These are phyloP conservation scores for Entosphenus tridentatus DNA, from an alignment of 2,113 vertebrate species.

Conservation along the genomic window DNA sequence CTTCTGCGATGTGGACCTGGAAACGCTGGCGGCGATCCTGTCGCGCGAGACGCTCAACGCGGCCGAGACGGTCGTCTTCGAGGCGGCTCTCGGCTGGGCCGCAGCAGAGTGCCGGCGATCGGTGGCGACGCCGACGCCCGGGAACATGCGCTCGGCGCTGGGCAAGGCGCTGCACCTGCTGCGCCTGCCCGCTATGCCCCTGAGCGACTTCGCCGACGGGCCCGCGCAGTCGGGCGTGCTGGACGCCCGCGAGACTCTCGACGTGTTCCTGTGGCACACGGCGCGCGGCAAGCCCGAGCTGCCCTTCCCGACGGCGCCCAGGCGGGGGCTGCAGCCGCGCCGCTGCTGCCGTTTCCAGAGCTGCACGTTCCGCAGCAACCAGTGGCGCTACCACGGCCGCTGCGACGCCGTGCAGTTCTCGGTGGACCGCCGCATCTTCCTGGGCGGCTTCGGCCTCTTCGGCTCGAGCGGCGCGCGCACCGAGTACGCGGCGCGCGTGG, in stretches of 20 bases:
- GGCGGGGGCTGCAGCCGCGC: constrained; percentile 48
- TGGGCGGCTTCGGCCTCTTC: constrained; percentile 66
- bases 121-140: constrained; percentile 27
- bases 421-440: constrained; percentile 65
- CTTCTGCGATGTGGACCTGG: constrained; percentile 71
- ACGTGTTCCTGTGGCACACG: constrained; percentile 85
- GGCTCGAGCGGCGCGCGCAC: constrained; percentile 72
- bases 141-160: constrained; percentile 45
- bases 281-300: constrained; percentile 60
- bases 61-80: constrained; percentile 66
- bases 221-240: constrained; percentile 70
- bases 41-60: constrained; percentile 63
- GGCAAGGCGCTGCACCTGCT: constrained; percentile 64
- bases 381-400: constrained; percentile 85
- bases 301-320: constrained; percentile 44
- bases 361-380: constrained; percentile 76
- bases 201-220: constrained; percentile 80
- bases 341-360: constrained; percentile 79
- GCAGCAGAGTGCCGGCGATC: constrained; percentile 59
- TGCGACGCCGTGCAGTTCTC: constrained; percentile 98
- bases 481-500: constrained; percentile 61
- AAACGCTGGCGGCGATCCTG: constrained; percentile 66
- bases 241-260: constrained; percentile 76
- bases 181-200: constrained; percentile 62
- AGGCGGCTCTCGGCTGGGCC: constrained; percentile 65